Percentiles rank a stretch among this genome's conserved stretches.
These are phyloP conservation scores for Meandrina meandrites DNA, from an alignment of 92 coral and sea anemone species.

Conservation along the genomic window DNA sequence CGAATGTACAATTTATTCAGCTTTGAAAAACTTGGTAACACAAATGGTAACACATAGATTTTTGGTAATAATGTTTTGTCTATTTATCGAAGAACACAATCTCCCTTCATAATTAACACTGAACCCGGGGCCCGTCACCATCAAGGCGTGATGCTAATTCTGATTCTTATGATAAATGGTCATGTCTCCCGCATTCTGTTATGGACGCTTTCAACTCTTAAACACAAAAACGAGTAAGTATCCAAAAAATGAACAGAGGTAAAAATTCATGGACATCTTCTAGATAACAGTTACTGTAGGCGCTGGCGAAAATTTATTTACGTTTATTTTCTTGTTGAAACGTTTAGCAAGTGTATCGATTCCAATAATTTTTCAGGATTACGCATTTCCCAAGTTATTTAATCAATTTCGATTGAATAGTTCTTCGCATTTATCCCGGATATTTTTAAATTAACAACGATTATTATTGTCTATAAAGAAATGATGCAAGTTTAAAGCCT, in stretches of 20 bases:
- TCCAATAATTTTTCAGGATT: not conserved
- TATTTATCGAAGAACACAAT: not conserved
- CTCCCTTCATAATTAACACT: not conserved
- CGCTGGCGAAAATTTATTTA: no score
- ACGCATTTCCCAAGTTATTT: not conserved
- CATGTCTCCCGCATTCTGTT: no score
- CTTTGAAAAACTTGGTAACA: not conserved
- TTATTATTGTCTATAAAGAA: constrained; percentile 1
- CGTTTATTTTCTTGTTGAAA: not conserved
- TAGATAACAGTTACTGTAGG: not conserved
- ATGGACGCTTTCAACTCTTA: not conserved
- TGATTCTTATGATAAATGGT: not conserved
- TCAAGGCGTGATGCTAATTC: not conserved
- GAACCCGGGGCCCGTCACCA: not conserved
- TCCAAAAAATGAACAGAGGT: not conserved
- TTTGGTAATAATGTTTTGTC: not conserved
- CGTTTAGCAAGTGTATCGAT: not conserved
- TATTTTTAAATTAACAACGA: not conserved
- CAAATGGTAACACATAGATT: not conserved
- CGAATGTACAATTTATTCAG: not conserved
- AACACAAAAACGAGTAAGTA: not conserved
- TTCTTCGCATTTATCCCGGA: not conserved
- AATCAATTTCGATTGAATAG: not conserved
- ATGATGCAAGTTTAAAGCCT: not conserved
- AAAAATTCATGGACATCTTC: not conserved